A percentile compares a stretch with the other conserved stretches of the same genome.
These are phyloP conservation scores for Labia minor DNA, from an alignment of 2,888 invertebrate species.

Conservation along the genomic window DNA sequence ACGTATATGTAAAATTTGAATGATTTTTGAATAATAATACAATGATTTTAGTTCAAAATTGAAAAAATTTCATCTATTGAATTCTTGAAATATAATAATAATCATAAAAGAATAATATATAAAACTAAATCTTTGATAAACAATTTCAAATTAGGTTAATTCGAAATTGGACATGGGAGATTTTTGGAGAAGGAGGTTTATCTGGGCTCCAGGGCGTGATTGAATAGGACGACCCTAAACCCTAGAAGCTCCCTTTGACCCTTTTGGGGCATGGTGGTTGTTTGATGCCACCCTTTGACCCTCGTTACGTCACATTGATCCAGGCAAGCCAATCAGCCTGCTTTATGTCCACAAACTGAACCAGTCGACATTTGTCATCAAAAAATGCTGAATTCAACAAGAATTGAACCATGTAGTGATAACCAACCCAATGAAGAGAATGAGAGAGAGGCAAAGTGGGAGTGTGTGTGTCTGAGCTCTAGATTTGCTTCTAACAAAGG, in stretches of 20 bases:
- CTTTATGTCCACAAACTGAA: conserved; percentile 7
- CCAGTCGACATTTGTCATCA: neutral
- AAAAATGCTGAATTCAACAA: conserved; percentile 3
- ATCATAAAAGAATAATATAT: neutral
- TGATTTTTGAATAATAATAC: no score
- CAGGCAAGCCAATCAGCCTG: neutral
- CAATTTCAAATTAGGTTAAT: neutral
- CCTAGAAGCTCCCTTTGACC: neutral
- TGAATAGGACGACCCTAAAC: conserved; percentile 13
- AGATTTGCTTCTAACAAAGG: no score
- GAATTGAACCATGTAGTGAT: no score
- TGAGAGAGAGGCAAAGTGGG: no score
- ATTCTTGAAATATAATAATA: no score
- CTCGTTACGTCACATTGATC: conserved; percentile 13
- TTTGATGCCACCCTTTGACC: conserved; percentile 13
- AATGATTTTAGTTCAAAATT: no score
- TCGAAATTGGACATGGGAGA: neutral
- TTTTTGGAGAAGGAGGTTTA: neutral
- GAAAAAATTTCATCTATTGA: no score
- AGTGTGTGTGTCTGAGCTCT: no score
- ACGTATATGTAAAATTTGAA: no score
- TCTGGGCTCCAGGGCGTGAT: neutral
- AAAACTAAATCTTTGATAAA: neutral
- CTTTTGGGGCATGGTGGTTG: neutral
- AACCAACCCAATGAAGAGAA: neutral